phyloP scores from a whole-genome alignment of 2,797 vertebrate species.

The Spheniscus humboldti region DNA sequence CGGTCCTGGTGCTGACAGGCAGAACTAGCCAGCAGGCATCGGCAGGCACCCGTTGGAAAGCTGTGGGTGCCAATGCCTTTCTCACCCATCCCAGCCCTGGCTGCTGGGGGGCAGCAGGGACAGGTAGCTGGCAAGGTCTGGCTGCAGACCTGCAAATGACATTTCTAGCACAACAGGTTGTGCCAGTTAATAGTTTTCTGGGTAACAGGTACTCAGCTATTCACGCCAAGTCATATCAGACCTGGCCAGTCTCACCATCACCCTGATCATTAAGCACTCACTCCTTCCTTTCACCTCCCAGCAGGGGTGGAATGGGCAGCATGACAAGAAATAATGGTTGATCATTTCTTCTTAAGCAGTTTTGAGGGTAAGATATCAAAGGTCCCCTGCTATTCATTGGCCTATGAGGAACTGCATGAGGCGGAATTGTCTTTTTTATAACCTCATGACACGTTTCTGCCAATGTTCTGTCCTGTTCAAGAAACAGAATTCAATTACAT shows the following conservation, averaged over 20 bases:
- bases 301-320: neutral
- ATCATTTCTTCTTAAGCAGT: neutral
- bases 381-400: neutral
- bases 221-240: neutral
- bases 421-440: neutral
- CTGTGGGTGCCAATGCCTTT: neutral
- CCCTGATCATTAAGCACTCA: neutral
- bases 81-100: neutral
- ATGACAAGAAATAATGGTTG: neutral
- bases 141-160: neutral
- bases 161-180: neutral
- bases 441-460: neutral
- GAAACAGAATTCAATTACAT: neutral
- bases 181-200: neutral
- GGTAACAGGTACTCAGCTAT: neutral
- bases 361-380: neutral
- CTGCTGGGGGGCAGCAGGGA: too few species aligned
- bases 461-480: neutral
- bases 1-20: rapidly evolving
- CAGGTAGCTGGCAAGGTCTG: neutral
- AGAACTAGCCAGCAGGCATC: rapidly evolving
- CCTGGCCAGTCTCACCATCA: neutral
- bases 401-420: neutral
- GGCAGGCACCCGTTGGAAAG: rapidly evolving
- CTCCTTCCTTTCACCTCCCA: neutral